Evolutionary conservation across 2,888 invertebrate species (phyloP).

Genomic region (Idaea dimidiata): DNA sequence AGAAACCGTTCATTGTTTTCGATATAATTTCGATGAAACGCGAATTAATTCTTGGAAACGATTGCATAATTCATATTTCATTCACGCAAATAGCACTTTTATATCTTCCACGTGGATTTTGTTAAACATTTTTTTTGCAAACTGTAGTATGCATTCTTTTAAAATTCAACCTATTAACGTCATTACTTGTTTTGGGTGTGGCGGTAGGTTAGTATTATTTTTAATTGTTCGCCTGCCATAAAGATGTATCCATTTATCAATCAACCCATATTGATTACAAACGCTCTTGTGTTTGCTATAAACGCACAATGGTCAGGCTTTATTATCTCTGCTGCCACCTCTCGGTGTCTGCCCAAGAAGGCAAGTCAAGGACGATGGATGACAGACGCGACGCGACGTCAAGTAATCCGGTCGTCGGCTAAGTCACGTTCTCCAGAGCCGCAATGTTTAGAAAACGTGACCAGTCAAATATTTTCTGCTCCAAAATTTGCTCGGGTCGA

Average conservation of each 20-base stretch:
- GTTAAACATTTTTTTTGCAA: not conserved
- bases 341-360: conserved; percentile 43
- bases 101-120: conserved; percentile 35
- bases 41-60: conserved; percentile 20
- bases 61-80: not conserved
- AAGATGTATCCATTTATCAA: not conserved
- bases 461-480: conserved; percentile 28
- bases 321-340: conserved; percentile 54
- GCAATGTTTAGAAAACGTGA: conserved; percentile 40
- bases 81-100: not conserved
- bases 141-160: not conserved
- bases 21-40: conserved; percentile 36
- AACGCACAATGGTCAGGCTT: conserved; percentile 54
- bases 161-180: not conserved
- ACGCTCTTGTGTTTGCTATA: conserved; percentile 47
- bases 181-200: not conserved
- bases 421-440: conserved; percentile 48
- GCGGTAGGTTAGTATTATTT: not conserved
- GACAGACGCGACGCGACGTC: conserved; percentile 21
- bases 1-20: conserved; percentile 28
- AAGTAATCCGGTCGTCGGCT: conserved; percentile 57
- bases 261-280: conserved; percentile 56
- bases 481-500: conserved; percentile 48
- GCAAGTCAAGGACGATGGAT: conserved; percentile 58
- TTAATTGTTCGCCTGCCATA: not conserved